Base-by-base conservation (phyloP, 2,113 vertebrate genomes). In the Alaudala cheleensis region DNA sequence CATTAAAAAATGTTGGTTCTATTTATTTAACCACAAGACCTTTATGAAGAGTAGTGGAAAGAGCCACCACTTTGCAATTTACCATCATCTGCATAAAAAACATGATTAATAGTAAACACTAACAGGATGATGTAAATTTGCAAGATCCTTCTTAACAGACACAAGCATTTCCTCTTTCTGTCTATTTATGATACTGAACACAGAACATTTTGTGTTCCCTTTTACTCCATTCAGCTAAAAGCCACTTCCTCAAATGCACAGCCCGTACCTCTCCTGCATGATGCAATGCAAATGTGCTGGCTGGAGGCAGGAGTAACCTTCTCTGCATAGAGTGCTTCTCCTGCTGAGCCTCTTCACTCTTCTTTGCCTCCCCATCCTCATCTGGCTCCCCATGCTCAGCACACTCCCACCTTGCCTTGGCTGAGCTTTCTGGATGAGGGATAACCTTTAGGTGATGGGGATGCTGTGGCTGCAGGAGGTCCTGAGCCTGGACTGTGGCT, bases 141-240 rank as follows among this genome's bases (percentile, higher is more conserved):
- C 40, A 57, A 54, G 51, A 12, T 67, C 47, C 47, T 77, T 94
- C 51, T 50, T 39, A 70, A 60, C 26, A 58, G 51, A 65, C 9
- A 37, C 50, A 65, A 58, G 11, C 49, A 17, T 78, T 96, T 96
- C 95, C 88, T 90, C 79, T 95, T 79, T 40, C 40, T 64, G 15
- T 67, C 71, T 71, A 3, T 44, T 91, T 80, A 81, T 26, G 47
- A 50, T 82, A 56, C 53, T 67, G 54, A 96, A 74, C 6, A 40
- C 60, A 86, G 72, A 94, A 66, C 37, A 14, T 77, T 80, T 33
- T 67, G 53, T 29, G 76, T 86, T 96, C 76, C 45, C 39, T 88
- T 94, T 90, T 88, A 66, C 33, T 67, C 79, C 92, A 91, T 94
- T 95, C 82, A 93, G 82, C 95, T 90, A 50, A 80, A 96, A 93